Evolutionary conservation across 2,797 vertebrate species (phyloP), one percentile per base, ranked within the genome.

Genomic region (Pagetopsis macropterus): DNA sequence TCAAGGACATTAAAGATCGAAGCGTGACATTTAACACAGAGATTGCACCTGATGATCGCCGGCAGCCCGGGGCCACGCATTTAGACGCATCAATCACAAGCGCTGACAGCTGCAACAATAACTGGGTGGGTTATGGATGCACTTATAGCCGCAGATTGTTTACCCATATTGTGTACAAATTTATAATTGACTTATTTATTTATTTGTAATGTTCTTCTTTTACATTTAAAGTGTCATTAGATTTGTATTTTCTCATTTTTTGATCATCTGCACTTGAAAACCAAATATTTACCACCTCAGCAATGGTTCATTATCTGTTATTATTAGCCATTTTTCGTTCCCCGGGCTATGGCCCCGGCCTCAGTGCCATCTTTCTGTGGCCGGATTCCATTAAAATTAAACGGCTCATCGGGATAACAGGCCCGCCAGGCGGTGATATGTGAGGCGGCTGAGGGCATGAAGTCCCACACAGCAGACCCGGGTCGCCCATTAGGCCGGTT

Each of bases 1-100:
- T 96, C 94, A 95, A 94, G 92, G 87, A 88, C 93, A 93, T 96
- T 96, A 96, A 95, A 96, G 94, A 95, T 93, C 89, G 92, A 93
- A 95, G 95, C 94, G 95, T 95, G 95, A 97, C 94, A 94, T 92
- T 91, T 94, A 94, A 95, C 93, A 94, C 91, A 66, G 93, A 91
- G 89, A 94, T 91, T 94, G 93, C 94, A 95, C 94, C 94, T 95
- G 94, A 95, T 94, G 94, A 94, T 93, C 88, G 75, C 84, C 62
- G 21, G 62, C 64, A 75, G 86, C 91, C 76, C 79, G 81, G 76
- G 92, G 94, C 89, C 88, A 79, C 49, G 91, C 92, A 93, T 94
- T 94, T 93, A 93, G 87, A 87, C 90, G 92, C 93, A 93, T 94
- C 93, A 93, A 93, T 95, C 94, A 94, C 88, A 41, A 1, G n/a